Conservation (phyloP, 1,140 invertebrate species). For the Pachypsylla venusta region DNA sequence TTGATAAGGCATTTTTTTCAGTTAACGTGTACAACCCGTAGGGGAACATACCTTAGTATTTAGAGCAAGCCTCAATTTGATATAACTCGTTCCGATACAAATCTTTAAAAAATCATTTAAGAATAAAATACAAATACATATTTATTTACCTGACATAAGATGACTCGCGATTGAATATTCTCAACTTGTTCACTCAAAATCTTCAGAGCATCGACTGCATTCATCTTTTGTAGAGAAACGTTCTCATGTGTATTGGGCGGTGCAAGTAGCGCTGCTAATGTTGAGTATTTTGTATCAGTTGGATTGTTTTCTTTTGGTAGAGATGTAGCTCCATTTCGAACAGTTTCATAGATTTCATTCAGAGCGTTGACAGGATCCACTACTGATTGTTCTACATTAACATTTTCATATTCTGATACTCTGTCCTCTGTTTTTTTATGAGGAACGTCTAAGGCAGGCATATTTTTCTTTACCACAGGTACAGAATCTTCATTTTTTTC, state of each 20-base stretch:
- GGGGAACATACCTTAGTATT: too few species aligned
- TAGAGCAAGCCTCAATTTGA: too few species aligned
- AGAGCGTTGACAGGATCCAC: neutral
- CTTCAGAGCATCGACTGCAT: conserved; percentile 2
- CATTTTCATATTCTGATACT: neutral
- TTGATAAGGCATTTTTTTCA: too few species aligned
- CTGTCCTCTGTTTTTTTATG: too few species aligned
- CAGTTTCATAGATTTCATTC: neutral
- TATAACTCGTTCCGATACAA: too few species aligned
- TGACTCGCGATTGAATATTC: neutral
- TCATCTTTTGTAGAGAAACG: neutral
- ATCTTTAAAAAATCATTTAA: too few species aligned
- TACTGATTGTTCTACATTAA: neutral
- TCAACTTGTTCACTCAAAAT: neutral
- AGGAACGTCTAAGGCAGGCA: too few species aligned
- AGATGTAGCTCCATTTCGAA: neutral
- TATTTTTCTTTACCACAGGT: neutral
- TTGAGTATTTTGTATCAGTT: neutral
- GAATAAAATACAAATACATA: neutral
- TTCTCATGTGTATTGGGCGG: neutral
- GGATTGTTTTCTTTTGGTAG: neutral
- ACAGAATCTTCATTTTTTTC: neutral
- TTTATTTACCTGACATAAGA: neutral
- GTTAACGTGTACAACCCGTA: too few species aligned
- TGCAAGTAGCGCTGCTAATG: neutral